These are phyloP conservation scores for Pristionchus fissidentatus DNA, from an alignment of 2,888 invertebrate genomes.

Conservation along the genomic window DNA sequence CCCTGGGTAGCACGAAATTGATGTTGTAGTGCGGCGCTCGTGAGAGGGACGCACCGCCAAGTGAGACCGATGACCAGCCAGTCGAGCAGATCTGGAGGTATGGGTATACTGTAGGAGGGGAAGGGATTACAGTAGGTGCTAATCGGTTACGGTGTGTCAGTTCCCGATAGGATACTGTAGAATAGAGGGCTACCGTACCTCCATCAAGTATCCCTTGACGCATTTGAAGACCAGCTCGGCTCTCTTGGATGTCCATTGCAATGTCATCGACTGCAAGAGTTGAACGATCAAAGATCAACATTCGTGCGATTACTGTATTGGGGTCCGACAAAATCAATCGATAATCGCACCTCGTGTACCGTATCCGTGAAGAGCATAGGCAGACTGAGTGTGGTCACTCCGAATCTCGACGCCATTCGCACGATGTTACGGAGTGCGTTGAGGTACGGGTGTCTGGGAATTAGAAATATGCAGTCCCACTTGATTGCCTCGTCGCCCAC, in stretches of 20 bases:
- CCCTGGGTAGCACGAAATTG: slow-evolving; percentile 88
- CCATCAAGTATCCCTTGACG: slow-evolving; percentile 99
- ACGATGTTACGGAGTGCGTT: slow-evolving; percentile 93
- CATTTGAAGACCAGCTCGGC: slow-evolving; percentile 98
- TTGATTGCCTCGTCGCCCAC: too few species aligned
- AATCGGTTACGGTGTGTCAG: background rate
- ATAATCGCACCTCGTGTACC: slow-evolving; percentile 87
- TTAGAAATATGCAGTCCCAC: too few species aligned
- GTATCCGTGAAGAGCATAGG: slow-evolving; percentile 93
- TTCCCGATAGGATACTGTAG: background rate
- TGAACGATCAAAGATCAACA: background rate
- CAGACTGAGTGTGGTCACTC: slow-evolving; percentile 91
- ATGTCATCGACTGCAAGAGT: slow-evolving; percentile 85
- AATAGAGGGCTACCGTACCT: slow-evolving; percentile 79
- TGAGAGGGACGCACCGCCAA: slow-evolving; percentile 47
- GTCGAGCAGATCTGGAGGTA: slow-evolving; percentile 58
- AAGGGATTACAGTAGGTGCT: too few species aligned
- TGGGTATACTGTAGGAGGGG: background rate
- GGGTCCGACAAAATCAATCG: background rate
- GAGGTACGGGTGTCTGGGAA: slow-evolving; percentile 90
- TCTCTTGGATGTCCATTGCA: slow-evolving; percentile 93
- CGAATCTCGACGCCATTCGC: slow-evolving; percentile 93
- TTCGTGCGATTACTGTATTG: background rate
- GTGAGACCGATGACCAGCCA: slow-evolving; percentile 52
- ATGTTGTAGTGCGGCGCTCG: slow-evolving; percentile 83